These are phyloP conservation scores for Drosophila koepferae DNA, from an alignment of 2,888 invertebrate species.

Conservation along the genomic window DNA sequence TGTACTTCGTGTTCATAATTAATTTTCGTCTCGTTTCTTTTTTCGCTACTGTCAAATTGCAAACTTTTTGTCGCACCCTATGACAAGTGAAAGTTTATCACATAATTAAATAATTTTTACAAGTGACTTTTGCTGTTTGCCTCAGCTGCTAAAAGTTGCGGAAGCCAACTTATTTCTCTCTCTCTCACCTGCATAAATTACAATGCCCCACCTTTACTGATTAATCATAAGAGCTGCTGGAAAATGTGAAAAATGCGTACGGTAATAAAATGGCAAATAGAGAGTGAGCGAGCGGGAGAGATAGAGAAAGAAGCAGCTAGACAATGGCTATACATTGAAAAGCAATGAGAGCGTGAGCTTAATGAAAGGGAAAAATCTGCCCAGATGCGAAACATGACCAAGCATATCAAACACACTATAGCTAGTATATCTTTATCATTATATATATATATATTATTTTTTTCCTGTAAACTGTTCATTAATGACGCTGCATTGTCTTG, in stretches of 20 bases:
- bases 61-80: slow-evolving; percentile 30
- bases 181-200: slow-evolving; percentile 64
- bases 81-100: slow-evolving; percentile 68
- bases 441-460: not conserved
- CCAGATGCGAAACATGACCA: slow-evolving; percentile 43
- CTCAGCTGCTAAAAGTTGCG: slow-evolving; percentile 45
- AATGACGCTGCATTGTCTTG: slow-evolving; percentile 59
- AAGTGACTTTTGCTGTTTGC: slow-evolving; percentile 50
- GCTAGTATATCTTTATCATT: not conserved
- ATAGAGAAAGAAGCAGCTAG: not conserved
- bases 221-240: slow-evolving; percentile 59
- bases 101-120: slow-evolving; percentile 72
- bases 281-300: not conserved
- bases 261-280: slow-evolving; percentile 58
- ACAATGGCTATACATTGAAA: slow-evolving; percentile 43
- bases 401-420: slow-evolving; percentile 10
- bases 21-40: slow-evolving; percentile 49
- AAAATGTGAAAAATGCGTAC: slow-evolving; percentile 62
- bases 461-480: slow-evolving; percentile 29
- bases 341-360: slow-evolving; percentile 38
- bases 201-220: slow-evolving; percentile 43
- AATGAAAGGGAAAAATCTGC: slow-evolving; percentile 70
- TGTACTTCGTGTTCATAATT: slow-evolving; percentile 50
- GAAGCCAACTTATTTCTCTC: slow-evolving; percentile 32
- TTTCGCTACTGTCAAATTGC: slow-evolving; percentile 47